phyloP scores from a whole-genome alignment of 2,113 vertebrate species.

The Mastomys coucha region DNA sequence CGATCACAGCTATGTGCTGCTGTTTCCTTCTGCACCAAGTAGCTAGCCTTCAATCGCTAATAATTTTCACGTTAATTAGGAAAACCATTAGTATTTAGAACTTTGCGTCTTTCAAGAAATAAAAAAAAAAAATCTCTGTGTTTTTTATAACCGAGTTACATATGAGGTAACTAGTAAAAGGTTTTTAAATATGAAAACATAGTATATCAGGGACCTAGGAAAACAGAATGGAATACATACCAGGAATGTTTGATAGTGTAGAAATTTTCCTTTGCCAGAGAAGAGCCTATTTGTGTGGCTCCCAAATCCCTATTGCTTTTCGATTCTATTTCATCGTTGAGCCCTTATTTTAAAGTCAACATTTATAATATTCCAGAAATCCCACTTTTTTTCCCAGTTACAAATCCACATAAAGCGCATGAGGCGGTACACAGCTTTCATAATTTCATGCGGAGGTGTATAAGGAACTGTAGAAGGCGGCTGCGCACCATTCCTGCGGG shows the following conservation, averaged over 20 bases:
- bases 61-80: neutral
- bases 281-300: neutral
- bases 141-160: neutral
- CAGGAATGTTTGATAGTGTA: accelerated
- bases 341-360: neutral
- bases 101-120: neutral
- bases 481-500: accelerated
- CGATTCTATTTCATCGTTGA: neutral
- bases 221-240: neutral
- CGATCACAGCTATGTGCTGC: accelerated
- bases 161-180: neutral
- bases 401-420: neutral
- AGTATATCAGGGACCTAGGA: neutral
- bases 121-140: neutral
- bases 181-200: neutral
- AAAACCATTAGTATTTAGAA: conserved; percentile 1
- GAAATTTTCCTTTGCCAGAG: neutral
- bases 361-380: neutral
- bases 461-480: accelerated
- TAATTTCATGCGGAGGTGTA: neutral
- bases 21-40: neutral
- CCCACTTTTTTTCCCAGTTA: neutral
- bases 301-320: neutral
- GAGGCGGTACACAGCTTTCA: neutral
- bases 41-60: too few relatives aligned